Conservation (phyloP, 2,113 vertebrate species). For the Vimba vimba region DNA sequence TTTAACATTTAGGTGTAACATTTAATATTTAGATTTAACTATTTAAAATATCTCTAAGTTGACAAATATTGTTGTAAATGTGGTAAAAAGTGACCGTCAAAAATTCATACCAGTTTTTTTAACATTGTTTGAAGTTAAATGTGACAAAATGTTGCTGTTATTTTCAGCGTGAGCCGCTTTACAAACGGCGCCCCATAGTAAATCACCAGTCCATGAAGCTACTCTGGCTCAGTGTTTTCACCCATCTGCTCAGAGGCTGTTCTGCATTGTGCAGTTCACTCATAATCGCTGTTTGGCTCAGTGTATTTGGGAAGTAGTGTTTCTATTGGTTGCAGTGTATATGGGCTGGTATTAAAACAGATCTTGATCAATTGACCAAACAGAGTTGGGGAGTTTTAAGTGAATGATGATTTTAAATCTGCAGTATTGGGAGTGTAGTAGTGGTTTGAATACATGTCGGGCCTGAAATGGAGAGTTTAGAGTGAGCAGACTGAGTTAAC, state of each 20-base stretch:
- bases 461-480: not conserved
- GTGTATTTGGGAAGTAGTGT: not conserved
- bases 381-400: not conserved
- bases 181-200: too few species aligned
- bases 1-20: too few species aligned
- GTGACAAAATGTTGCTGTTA: too few species aligned
- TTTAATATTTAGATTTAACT: too few species aligned
- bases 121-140: too few species aligned
- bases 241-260: conserved; percentile 1
- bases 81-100: too few species aligned
- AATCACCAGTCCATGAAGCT: conserved; percentile 15
- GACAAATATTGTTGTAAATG: too few species aligned
- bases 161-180: too few species aligned
- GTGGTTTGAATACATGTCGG: not conserved
- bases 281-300: not conserved
- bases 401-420: not conserved
- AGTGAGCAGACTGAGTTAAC: not conserved
- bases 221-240: not conserved
- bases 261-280: not conserved
- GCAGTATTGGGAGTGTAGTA: not conserved
- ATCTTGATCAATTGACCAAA: not conserved
- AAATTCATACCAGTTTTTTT: too few species aligned
- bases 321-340: not conserved
- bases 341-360: not conserved
- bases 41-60: too few species aligned